Conservation (phyloP, 1,140 invertebrate genomes). For the Trichogramma pretiosum region DNA sequence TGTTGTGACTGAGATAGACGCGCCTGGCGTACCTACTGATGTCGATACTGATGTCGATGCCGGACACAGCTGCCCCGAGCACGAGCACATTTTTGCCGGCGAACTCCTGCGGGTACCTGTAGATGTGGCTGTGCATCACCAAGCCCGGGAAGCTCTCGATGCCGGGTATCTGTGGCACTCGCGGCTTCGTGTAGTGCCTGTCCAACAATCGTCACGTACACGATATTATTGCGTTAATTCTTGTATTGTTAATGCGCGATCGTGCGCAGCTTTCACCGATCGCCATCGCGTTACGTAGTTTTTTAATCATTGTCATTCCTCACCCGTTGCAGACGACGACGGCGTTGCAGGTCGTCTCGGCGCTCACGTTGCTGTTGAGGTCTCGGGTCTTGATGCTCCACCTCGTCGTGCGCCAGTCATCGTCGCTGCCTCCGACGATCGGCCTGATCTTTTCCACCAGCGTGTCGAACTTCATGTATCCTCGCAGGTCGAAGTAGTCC, state of each 20-base stretch:
- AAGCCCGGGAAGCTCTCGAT: background rate
- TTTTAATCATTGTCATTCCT: too few species aligned
- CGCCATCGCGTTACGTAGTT: too few species aligned
- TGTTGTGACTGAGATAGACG: background rate
- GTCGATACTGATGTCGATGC: background rate
- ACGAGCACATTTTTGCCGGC: background rate
- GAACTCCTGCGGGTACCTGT: background rate
- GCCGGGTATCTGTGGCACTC: background rate
- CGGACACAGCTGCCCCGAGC: background rate
- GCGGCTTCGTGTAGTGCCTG: background rate
- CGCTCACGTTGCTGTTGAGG: slow-evolving; percentile 32
- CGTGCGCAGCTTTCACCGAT: background rate
- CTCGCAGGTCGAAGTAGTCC: background rate
- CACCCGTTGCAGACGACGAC: slow-evolving; percentile 60
- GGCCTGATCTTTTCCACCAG: slow-evolving; percentile 34
- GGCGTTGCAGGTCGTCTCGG: slow-evolving; percentile 47
- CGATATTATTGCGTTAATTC: too few species aligned
- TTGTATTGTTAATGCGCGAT: background rate
- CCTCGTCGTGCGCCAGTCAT: background rate
- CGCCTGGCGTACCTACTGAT: background rate
- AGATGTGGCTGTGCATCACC: background rate
- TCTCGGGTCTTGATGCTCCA: slow-evolving; percentile 41
- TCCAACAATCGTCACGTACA: background rate
- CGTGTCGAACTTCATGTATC: slow-evolving; percentile 26
- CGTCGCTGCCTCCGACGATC: slow-evolving; percentile 1